phyloP scores from a whole-genome alignment of 2,113 vertebrate genomes.

The Struthidea cinerea region DNA sequence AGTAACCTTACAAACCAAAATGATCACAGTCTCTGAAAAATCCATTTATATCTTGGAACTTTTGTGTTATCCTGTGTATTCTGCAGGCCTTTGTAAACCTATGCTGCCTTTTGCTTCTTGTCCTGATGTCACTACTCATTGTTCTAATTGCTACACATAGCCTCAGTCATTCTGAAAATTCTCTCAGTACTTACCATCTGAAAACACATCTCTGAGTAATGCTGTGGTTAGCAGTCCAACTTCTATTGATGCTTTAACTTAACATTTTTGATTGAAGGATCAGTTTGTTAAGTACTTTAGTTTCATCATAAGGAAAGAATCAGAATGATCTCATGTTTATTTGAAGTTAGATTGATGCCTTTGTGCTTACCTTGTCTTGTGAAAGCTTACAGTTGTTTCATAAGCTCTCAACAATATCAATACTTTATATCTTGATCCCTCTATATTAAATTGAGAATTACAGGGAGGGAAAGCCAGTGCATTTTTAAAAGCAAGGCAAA shows the following conservation, averaged over 20 bases:
- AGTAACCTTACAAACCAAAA: neutral
- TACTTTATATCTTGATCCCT: neutral
- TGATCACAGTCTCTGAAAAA: neutral
- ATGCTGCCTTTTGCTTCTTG: neutral
- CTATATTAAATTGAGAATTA: neutral
- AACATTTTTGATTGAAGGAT: neutral
- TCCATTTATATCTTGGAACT: neutral
- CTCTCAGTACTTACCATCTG: neutral
- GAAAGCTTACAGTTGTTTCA: neutral
- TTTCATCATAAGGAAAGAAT: neutral
- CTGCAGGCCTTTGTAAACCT: neutral
- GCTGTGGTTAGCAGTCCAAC: neutral
- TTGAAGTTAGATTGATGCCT: neutral
- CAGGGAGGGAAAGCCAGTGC: neutral
- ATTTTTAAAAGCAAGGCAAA: neutral
- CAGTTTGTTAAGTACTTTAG: neutral
- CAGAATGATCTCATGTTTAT: neutral
- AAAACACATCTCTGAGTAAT: neutral
- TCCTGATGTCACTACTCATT: neutral
- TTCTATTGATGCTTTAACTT: neutral
- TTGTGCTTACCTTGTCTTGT: neutral
- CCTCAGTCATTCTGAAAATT: neutral
- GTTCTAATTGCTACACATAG: neutral
- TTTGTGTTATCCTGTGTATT: neutral
- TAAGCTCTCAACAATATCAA: neutral